Percentiles rank a stretch among this genome's conserved stretches.
phyloP scores from a whole-genome alignment of 2,888 invertebrate genomes.

The Epistrophe grossulariae region DNA sequence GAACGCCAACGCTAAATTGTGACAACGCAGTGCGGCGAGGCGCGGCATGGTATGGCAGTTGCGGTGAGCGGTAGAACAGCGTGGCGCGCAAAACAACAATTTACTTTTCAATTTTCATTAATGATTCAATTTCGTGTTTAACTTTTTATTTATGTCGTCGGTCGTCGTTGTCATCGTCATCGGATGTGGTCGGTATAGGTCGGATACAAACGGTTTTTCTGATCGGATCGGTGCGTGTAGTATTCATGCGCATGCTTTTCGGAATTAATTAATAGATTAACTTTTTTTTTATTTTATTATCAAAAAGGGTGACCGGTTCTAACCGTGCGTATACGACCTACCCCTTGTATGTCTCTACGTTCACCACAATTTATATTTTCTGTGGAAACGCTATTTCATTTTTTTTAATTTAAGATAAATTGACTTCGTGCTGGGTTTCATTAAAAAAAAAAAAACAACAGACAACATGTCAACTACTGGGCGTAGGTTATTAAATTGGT shows the following conservation, averaged over 20 bases:
- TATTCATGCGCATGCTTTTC: slow-evolving; percentile 43
- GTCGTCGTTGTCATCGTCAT: not conserved
- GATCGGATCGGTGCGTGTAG: not conserved
- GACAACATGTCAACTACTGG: slow-evolving; percentile 48
- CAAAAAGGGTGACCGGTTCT: slow-evolving; percentile 25
- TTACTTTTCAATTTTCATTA: slow-evolving; percentile 67
- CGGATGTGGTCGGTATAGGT: slow-evolving; percentile 16
- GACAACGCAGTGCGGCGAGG: not conserved
- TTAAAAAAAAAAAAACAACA: not conserved
- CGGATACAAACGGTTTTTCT: slow-evolving; percentile 26
- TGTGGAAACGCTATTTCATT: slow-evolving; percentile 54
- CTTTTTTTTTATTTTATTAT: slow-evolving; percentile 13
- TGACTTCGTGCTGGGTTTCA: slow-evolving; percentile 48
- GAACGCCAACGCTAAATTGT: slow-evolving; percentile 15
- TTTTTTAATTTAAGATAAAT: slow-evolving; percentile 39
- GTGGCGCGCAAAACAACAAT: slow-evolving; percentile 22
- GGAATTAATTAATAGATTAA: slow-evolving; percentile 64
- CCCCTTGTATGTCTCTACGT: slow-evolving; percentile 2
- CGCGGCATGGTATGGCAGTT: no score
- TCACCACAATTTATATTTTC: slow-evolving; percentile 28
- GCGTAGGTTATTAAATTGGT: slow-evolving; percentile 29
- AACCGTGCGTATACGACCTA: not conserved
- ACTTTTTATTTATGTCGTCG: slow-evolving; percentile 12
- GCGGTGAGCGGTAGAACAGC: not conserved
- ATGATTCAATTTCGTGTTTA: slow-evolving; percentile 67